A percentile compares a stretch with the other conserved stretches of the same genome.
Conservation (phyloP, 2,888 invertebrate species). For the Prenolepis imparis region DNA sequence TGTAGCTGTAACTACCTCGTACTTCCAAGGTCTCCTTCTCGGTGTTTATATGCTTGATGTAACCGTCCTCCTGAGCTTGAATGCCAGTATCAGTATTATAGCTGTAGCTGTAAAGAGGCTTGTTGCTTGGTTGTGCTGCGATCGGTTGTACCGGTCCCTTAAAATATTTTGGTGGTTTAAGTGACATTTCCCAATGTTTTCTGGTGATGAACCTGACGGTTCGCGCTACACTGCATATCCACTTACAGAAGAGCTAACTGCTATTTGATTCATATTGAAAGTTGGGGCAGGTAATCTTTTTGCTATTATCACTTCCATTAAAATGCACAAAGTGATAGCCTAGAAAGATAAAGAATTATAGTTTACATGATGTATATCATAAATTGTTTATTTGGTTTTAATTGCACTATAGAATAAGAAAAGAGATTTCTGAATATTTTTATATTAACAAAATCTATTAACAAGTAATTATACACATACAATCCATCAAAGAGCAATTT, state of each 20-base stretch:
- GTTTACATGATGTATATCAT: too few species aligned
- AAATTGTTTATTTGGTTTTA: neutral
- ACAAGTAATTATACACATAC: too few species aligned
- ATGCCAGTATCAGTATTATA: constrained; percentile 87
- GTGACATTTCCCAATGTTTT: too few species aligned
- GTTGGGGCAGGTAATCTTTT: neutral
- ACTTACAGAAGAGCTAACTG: too few species aligned
- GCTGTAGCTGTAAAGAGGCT: constrained; percentile 81
- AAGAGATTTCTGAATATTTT: neutral
- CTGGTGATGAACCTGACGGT: too few species aligned
- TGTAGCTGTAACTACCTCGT: constrained; percentile 87
- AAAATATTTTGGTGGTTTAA: too few species aligned
- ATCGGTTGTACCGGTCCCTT: too few species aligned
- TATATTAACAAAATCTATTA: neutral
- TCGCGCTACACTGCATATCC: too few species aligned
- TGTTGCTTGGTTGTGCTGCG: constrained; percentile 76
- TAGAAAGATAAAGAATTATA: constrained; percentile 28
- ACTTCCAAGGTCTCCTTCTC: constrained; percentile 86
- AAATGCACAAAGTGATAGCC: constrained; percentile 64
- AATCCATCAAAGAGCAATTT: neutral
- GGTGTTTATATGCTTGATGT: constrained; percentile 88
- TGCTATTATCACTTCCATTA: constrained; percentile 67
- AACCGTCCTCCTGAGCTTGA: constrained; percentile 85
- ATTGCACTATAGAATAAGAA: neutral
- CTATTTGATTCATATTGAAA: too few species aligned